A percentile compares a stretch with the other conserved stretches of the same genome.
phyloP scores from a whole-genome alignment of 1,140 invertebrate genomes.

The Halictus rubicundus region DNA sequence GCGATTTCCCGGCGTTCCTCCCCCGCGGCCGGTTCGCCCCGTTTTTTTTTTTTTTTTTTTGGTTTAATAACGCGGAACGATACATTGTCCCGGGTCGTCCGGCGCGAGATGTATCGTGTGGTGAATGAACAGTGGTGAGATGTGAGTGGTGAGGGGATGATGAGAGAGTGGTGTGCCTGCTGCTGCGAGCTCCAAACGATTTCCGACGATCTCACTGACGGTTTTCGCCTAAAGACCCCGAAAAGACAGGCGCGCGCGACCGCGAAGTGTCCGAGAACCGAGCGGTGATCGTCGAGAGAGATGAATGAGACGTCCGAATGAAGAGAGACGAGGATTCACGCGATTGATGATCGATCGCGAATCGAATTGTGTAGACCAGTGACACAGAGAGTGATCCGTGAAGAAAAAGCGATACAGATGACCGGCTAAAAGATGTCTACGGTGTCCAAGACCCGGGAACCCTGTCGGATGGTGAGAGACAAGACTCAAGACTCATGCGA shows the following conservation, averaged over 20 bases:
- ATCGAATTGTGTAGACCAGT: background rate
- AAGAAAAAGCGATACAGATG: conserved; percentile 10
- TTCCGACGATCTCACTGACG: no score
- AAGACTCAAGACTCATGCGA: conserved; percentile 39
- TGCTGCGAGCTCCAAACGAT: background rate
- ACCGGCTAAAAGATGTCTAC: conserved; percentile 9
- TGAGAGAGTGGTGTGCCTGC: conserved; percentile 20
- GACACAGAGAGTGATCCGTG: background rate
- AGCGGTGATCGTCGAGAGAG: no score
- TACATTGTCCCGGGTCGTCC: conserved; percentile 8
- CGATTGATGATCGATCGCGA: no score
- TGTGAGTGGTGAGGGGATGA: conserved; percentile 15
- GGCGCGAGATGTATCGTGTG: conserved; percentile 39
- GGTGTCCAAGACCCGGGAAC: conserved; percentile 6
- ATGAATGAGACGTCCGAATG: background rate
- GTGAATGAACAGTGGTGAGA: conserved; percentile 42
- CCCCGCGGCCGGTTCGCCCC: background rate
- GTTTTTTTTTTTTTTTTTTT: no score
- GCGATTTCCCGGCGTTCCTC: no score
- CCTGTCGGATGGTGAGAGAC: conserved; percentile 15
- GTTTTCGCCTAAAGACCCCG: no score
- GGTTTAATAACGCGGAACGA: conserved; percentile 37
- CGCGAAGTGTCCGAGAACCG: no score
- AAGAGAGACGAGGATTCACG: background rate
- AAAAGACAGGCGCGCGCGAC: no score